Evolutionary conservation across 2,797 vertebrate species (phyloP).

Genomic region (Etheostoma nigrum): DNA sequence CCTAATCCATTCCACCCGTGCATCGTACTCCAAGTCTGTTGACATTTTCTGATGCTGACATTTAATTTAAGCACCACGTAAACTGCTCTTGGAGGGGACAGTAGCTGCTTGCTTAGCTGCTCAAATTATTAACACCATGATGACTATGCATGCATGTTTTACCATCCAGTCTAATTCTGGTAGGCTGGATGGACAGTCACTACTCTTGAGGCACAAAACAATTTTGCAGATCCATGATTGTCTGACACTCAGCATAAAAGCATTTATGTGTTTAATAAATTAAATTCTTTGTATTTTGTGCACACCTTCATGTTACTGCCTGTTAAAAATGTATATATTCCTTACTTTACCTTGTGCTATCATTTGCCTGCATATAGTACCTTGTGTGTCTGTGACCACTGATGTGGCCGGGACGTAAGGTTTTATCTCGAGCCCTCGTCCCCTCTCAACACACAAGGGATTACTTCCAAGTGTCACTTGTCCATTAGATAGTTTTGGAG

Average conservation of each 20-base stretch:
- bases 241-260: neutral
- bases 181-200: neutral
- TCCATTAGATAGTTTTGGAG: conserved; percentile 41
- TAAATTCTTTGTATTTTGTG: neutral
- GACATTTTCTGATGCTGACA: conserved; percentile 80
- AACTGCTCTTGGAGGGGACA: conserved; percentile 65
- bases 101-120: conserved; percentile 63
- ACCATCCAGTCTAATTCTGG: conserved; percentile 34
- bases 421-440: conserved; percentile 30
- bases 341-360: neutral
- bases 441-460: conserved; percentile 9
- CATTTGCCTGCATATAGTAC: too few species aligned
- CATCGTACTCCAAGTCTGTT: conserved; percentile 69
- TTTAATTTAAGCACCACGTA: conserved; percentile 82
- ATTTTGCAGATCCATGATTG: neutral
- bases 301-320: conserved; percentile 7
- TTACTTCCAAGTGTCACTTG: conserved; percentile 28
- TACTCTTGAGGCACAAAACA: conserved; percentile 12
- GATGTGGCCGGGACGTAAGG: conserved; percentile 38
- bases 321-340: neutral
- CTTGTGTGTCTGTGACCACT: conserved; percentile 11
- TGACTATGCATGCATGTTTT: conserved; percentile 66
- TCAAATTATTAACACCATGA: conserved; percentile 82
- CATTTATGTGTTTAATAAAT: conserved; percentile 23
- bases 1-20: conserved; percentile 81